phyloP scores from a whole-genome alignment of 2,113 vertebrate species.

The Dromas ardeola region DNA sequence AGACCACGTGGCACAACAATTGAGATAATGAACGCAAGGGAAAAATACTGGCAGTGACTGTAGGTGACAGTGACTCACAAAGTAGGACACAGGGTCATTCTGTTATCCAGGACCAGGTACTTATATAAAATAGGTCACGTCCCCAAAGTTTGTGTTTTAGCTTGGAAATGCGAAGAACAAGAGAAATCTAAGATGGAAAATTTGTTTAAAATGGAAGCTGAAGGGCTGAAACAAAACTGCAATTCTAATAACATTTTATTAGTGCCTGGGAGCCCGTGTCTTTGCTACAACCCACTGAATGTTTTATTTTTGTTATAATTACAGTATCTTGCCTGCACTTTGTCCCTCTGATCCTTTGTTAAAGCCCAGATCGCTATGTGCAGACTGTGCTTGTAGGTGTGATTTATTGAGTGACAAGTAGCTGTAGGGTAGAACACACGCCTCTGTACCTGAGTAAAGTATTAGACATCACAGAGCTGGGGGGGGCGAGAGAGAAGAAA shows the following conservation, averaged over 20 bases:
- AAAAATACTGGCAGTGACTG: neutral
- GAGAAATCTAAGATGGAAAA: neutral
- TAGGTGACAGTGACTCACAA: neutral
- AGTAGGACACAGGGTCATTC: neutral
- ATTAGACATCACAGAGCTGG: conserved; percentile 82
- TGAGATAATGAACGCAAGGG: neutral
- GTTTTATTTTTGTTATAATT: conserved; percentile 83
- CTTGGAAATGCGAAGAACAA: neutral
- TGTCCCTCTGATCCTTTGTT: conserved; percentile 84
- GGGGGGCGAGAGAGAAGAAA: conserved; percentile 47
- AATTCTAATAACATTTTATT: conserved; percentile 62
- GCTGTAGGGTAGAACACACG: conserved; percentile 81
- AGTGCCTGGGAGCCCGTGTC: conserved; percentile 44
- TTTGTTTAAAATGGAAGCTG: conserved; percentile 46
- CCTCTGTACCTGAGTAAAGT: conserved; percentile 83
- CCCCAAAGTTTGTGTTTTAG: neutral
- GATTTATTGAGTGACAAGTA: conserved; percentile 88
- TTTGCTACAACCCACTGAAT: conserved; percentile 64
- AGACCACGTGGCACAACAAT: neutral
- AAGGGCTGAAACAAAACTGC: conserved; percentile 23
- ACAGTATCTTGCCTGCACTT: conserved; percentile 79
- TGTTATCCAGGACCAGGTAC: neutral
- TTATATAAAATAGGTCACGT: neutral
- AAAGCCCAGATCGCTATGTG: conserved; percentile 78
- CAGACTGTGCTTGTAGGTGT: conserved; percentile 77